These are phyloP conservation scores for Acanthacorydalis orientalis DNA, from an alignment of 2,888 invertebrate genomes.

Conservation along the genomic window DNA sequence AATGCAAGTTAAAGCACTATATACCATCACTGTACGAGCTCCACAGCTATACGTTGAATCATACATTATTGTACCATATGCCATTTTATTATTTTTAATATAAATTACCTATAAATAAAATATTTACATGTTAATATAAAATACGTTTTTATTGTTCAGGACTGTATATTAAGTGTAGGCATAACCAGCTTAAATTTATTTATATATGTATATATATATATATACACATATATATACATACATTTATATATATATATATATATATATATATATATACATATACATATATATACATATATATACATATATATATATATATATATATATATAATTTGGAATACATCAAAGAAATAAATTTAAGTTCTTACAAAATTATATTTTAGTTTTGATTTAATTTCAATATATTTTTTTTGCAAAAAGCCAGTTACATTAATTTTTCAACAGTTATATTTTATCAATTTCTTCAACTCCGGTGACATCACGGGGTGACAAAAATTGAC, in stretches of 20 bases:
- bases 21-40: constrained; percentile 20
- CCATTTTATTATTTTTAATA: neutral
- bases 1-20: constrained; percentile 41
- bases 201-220: too few species aligned
- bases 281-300: constrained; percentile 10
- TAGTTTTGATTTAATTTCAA: neutral
- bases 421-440: too few species aligned
- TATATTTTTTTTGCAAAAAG: neutral
- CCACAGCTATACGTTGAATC: constrained; percentile 2
- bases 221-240: too few species aligned
- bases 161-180: too few species aligned
- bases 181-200: too few species aligned
- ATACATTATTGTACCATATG: neutral
- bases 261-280: constrained; percentile 10
- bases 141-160: too few species aligned
- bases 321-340: constrained; percentile 4
- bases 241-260: neutral
- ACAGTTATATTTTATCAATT: too few species aligned
- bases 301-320: constrained; percentile 12
- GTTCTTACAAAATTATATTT: neutral
- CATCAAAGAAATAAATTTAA: neutral
- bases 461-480: too few species aligned
- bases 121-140: too few species aligned
- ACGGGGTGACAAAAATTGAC: too few species aligned
- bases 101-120: neutral